Base-by-base conservation (phyloP, 2,888 invertebrate species). In the Drosophila paracracens region DNA sequence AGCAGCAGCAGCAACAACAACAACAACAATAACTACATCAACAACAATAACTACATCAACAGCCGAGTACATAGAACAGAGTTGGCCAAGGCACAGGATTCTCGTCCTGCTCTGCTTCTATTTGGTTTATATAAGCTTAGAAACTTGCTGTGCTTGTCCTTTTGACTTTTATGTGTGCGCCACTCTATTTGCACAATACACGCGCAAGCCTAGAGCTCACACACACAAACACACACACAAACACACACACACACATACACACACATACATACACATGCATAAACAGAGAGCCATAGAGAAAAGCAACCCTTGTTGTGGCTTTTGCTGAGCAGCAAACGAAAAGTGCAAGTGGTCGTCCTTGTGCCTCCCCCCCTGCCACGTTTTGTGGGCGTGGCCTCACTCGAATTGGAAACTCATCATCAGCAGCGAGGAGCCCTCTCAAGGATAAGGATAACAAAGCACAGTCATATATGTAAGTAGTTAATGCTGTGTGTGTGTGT, bases 261-360 rank as follows among this genome's bases (percentile, higher is more conserved):
- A 58, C 38, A n/a, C n/a, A n/a, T n/a, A 54, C 36, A 57, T 33
- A 67, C 25, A 46, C 25, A 31, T 62, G 66, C 18, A 21, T 29
- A 54, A 27, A 43, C 50, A 48, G 64, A 76, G 77, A 77, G 74
- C 64, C 54, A 70, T 56, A 58, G 68, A 66, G 69, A 62, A 84
- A 72, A 82, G 86, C 89, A 83, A 85, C 86, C 88, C 86, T 76
- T 83, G 83, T 82, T 86, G 84, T 65, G 79, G 83, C 73, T 63
- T 69, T 67, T 25, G 60, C 56, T 70, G 73, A 81, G 76, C 74
- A 80, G 74, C 59, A 64, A 81, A 79, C 82, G 82, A 84, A 81
- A 91, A 91, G 91, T 86, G 86, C 86, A 90, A 91, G 91, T 91
- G 89, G 89, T 70, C 69, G 61, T 61, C 60, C 61, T 70, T 69